phyloP scores from a whole-genome alignment of 2,113 vertebrate genomes.

The Cebus imitator region DNA sequence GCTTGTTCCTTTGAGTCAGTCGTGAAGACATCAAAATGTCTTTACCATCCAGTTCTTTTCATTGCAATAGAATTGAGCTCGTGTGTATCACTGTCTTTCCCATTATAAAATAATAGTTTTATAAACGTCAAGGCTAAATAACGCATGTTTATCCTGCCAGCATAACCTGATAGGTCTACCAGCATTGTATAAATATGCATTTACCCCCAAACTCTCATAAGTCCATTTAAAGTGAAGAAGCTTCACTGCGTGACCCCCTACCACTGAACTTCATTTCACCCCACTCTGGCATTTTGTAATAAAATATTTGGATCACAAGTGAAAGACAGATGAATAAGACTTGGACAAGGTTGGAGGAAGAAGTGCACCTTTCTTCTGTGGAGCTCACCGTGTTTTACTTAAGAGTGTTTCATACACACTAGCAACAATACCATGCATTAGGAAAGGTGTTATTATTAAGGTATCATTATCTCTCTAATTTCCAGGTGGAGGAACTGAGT shows the following conservation, averaged over 20 bases:
- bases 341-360: neutral
- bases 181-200: neutral
- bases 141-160: neutral
- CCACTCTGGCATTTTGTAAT: neutral
- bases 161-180: neutral
- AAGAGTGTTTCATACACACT: neutral
- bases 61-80: neutral
- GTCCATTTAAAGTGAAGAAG: neutral
- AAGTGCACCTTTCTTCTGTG: neutral
- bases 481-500: conserved; percentile 38
- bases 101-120: neutral
- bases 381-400: neutral
- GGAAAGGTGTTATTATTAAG: conserved; percentile 18
- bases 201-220: neutral
- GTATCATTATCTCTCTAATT: conserved; percentile 47
- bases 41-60: neutral
- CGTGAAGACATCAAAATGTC: neutral
- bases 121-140: neutral
- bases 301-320: neutral
- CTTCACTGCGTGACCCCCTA: neutral
- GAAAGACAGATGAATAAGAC: neutral
- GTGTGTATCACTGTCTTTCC: neutral
- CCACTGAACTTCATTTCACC: neutral
- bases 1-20: neutral
- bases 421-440: neutral